Conservation (phyloP, 2,113 vertebrate species). For the Argyrosomus japonicus region DNA sequence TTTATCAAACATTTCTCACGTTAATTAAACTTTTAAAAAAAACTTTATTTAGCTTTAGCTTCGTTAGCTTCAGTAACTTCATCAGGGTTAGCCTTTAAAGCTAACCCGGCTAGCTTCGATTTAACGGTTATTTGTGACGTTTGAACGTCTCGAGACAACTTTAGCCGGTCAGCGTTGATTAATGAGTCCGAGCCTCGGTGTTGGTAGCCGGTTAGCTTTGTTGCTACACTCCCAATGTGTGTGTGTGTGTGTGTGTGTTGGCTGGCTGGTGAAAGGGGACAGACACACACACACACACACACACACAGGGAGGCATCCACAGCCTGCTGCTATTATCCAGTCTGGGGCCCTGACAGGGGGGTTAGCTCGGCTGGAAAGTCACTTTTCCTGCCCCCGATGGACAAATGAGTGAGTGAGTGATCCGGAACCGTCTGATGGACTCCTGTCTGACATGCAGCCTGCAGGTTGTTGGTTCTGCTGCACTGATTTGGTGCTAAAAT, state of each 20-base stretch:
- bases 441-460: no score
- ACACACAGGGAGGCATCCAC: background rate
- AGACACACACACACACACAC: no score
- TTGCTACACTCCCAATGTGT: background rate
- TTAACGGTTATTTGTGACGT: no score
- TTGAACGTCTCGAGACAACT: no score
- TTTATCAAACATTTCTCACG: no score
- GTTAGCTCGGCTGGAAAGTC: slow-evolving; percentile 10
- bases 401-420: background rate
- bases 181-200: background rate
- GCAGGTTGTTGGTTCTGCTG: no score
- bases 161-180: no score
- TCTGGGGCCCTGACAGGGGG: slow-evolving; percentile 57
- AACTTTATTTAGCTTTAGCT: no score
- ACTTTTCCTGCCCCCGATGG: slow-evolving; percentile 16
- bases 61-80: background rate
- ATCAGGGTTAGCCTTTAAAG: background rate
- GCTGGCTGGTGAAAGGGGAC: background rate
- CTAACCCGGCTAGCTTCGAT: background rate
- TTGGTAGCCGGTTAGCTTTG: slow-evolving; percentile 41
- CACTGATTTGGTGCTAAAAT: no score
- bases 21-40: no score
- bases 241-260: slow-evolving; percentile 1
- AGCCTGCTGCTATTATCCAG: slow-evolving; percentile 41
- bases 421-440: no score